Conservation (phyloP, 2,888 invertebrate species). For the Fragum sueziense region DNA sequence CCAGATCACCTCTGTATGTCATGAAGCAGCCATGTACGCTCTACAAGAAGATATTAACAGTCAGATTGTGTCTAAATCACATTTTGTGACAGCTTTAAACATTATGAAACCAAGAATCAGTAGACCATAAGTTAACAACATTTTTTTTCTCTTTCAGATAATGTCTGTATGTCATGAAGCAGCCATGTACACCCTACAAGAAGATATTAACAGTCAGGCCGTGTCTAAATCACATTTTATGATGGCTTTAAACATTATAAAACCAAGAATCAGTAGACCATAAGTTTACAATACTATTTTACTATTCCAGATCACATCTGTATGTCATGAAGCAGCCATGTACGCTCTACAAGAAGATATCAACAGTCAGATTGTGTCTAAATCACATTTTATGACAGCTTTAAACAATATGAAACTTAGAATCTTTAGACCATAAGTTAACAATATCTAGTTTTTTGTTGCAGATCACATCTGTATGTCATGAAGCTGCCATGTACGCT, state of each 20-base stretch:
- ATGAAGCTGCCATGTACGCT: constrained; percentile 94
- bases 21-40: constrained; percentile 94
- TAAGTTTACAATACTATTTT: too few species aligned
- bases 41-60: constrained; percentile 89
- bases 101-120: constrained; percentile 91
- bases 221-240: constrained; percentile 89
- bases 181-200: constrained; percentile 92
- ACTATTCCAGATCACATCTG: constrained; percentile 86
- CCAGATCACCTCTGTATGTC: constrained; percentile 89
- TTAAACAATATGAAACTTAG: constrained; percentile 89
- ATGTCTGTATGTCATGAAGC: constrained; percentile 95
- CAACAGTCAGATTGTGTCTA: constrained; percentile 86
- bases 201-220: constrained; percentile 86
- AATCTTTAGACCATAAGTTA: constrained; percentile 88
- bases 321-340: constrained; percentile 96
- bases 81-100: constrained; percentile 89
- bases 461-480: constrained; percentile 89
- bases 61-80: constrained; percentile 85
- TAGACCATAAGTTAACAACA: too few species aligned
- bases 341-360: constrained; percentile 91
- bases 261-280: constrained; percentile 89
- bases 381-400: constrained; percentile 89
- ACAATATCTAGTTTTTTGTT: too few species aligned
- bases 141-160: too few species aligned
- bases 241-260: constrained; percentile 87